These are phyloP conservation scores for Apotomis betuletana DNA, from an alignment of 2,888 invertebrate genomes.

Conservation along the genomic window DNA sequence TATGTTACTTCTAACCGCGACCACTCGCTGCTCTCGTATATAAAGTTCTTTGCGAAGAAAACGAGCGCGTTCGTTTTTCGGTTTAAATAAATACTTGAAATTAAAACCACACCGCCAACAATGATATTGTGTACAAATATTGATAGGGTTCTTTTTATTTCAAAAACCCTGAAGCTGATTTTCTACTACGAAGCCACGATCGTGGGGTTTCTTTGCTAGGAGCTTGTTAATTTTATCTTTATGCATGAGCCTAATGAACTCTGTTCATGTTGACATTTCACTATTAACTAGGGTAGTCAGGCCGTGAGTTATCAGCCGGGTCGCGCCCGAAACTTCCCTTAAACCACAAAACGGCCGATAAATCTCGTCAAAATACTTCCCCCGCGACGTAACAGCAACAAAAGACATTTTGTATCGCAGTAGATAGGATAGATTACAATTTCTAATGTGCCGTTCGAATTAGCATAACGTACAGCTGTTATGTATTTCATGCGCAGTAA, in stretches of 20 bases:
- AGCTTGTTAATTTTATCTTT: neutral
- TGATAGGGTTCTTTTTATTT: too few species aligned
- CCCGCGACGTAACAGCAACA: constrained; percentile 26
- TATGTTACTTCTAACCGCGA: neutral
- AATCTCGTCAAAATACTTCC: constrained; percentile 33
- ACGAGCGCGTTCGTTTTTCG: neutral
- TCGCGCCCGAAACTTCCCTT: constrained; percentile 10
- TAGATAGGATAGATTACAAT: constrained; percentile 47
- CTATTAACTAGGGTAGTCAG: constrained; percentile 12
- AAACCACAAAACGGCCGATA: constrained; percentile 31
- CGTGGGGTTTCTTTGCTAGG: neutral
- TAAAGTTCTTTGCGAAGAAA: neutral
- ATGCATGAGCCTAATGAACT: constrained; percentile 11
- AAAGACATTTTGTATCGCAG: constrained; percentile 35
- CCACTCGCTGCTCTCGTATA: constrained; percentile 1
- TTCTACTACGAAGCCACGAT: neutral
- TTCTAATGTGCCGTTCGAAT: constrained; percentile 50
- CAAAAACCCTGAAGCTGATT: too few species aligned
- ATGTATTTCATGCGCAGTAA: constrained; percentile 41
- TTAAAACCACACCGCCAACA: too few species aligned
- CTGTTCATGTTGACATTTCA: constrained; percentile 6
- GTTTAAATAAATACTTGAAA: neutral
- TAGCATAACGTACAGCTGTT: constrained; percentile 43
- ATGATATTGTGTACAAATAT: too few species aligned
- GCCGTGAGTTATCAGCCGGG: constrained; percentile 7